These are phyloP conservation scores for Actinemys pallida DNA, from an alignment of 2,113 vertebrate species.

Conservation along the genomic window DNA sequence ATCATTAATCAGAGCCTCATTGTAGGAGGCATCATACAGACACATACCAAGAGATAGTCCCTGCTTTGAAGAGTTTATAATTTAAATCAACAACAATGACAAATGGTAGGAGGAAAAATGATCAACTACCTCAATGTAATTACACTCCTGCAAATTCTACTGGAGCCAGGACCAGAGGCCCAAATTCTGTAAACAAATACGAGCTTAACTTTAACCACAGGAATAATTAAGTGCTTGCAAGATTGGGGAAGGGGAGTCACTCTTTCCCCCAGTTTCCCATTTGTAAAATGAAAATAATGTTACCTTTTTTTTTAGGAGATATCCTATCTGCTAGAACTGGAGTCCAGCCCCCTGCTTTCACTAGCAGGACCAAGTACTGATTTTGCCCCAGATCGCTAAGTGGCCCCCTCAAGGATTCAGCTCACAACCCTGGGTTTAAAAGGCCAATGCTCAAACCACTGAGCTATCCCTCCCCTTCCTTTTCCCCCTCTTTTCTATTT, in stretches of 20 bases:
- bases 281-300: background rate
- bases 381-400: too few relatives aligned
- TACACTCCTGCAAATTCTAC: background rate
- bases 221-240: background rate
- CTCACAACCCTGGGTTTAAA: too few relatives aligned
- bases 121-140: background rate
- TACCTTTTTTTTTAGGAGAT: too few relatives aligned
- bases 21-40: background rate
- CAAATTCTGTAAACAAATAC: background rate
- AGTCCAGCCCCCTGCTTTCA: too few relatives aligned
- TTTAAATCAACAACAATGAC: background rate
- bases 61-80: background rate
- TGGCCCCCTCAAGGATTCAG: too few relatives aligned
- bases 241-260: too few relatives aligned
- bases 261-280: background rate
- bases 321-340: too few relatives aligned
- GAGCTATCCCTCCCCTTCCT: too few relatives aligned
- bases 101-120: background rate
- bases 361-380: too few relatives aligned
- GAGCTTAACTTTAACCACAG: background rate
- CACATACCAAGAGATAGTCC: background rate
- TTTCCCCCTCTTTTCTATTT: background rate
- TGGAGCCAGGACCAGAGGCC: background rate
- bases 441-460: too few relatives aligned
- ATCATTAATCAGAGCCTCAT: background rate